Base-by-base conservation (phyloP, 2,797 vertebrate genomes). In the Danio aesculapii region DNA sequence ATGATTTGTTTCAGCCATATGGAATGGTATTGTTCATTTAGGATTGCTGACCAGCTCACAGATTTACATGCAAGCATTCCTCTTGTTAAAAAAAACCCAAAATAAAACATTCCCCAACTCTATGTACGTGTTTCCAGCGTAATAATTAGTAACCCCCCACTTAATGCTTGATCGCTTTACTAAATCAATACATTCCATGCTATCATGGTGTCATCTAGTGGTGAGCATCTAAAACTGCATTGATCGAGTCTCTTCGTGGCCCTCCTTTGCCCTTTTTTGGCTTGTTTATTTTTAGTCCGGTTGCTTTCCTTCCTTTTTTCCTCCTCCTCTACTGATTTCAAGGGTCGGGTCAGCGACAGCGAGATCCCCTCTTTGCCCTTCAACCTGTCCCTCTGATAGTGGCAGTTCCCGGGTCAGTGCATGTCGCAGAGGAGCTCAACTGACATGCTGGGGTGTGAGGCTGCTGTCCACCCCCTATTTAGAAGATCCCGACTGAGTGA, bases 131-230 rank as follows among this genome's bases (percentile, higher is more conserved):
- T 69, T 78, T 69, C 50, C 11, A 16, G 12, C 0, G 8, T 16
- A 63, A 71, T 62, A 53, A 46, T 58, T 77, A 47, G 39, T 30
- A 17, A 14, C 52, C 30, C 30, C 52, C 41, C 61, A n/a, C 68
- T 79, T 61, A 74, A 71, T 79, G 71, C 55, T 85, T 87, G 88
- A 88, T 88, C 44, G 87, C 88, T 85, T 91, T 85, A 87, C 88
- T 88, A 91, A 93, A 90, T 89, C 89, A 86, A 82, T 88, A 90
- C 86, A 92, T 93, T 84, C 94, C 92, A 88, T 93, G 93, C 92
- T 95, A 96, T 97, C 94, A 92, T 94, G 94, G 96, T 98, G 97
- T 96, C 97, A 97, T 96, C 97, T 98, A 98, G 97, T 98, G 97
- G 97, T 83, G 93, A 87, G 74, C 91, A 85, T 90, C 89, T 90